A percentile compares a stretch with the other conserved stretches of the same genome.
phyloP scores from a whole-genome alignment of 2,113 vertebrate genomes.

The Oreochromis tanganicae region DNA sequence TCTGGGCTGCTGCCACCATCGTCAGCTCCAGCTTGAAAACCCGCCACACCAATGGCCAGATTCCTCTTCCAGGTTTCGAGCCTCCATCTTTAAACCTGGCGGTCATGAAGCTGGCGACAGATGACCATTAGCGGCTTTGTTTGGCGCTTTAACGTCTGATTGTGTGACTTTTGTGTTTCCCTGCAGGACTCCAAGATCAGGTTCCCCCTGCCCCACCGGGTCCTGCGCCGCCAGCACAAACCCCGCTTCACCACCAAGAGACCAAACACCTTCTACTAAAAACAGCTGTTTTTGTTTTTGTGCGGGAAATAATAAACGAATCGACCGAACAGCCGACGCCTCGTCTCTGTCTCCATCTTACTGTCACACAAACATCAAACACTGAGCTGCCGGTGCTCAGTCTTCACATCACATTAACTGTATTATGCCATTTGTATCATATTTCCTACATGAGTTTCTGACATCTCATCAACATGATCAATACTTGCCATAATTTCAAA shows the following conservation, averaged over 20 bases:
- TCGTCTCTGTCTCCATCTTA: background rate
- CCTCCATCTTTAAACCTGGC: conserved; percentile 38
- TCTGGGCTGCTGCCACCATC: conserved; percentile 18
- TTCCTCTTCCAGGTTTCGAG: conserved; percentile 67
- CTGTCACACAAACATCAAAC: background rate
- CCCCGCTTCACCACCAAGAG: conserved; percentile 99
- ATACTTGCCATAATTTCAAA: background rate
- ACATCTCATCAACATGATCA: background rate
- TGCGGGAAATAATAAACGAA: conserved; percentile 69
- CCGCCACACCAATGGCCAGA: conserved; percentile 44
- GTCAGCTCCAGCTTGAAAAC: conserved; percentile 29
- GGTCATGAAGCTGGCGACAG: conserved; percentile 58
- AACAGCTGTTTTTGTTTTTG: conserved; percentile 10
- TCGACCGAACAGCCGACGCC: background rate
- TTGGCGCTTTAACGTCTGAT: background rate
- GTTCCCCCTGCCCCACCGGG: conserved; percentile 96
- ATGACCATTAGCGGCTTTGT: background rate
- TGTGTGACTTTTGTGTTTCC: background rate
- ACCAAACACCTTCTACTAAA: conserved; percentile 95
- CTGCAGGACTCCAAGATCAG: conserved; percentile 96
- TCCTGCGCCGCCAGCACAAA: conserved; percentile 94
- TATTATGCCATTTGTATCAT: background rate
- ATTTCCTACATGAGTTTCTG: background rate
- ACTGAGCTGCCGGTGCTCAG: background rate
- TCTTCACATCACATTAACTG: background rate